Evolutionary conservation across 2,113 vertebrate species (phyloP), one percentile per base, ranked within the genome.

Genomic region (Camelus bactrianus): DNA sequence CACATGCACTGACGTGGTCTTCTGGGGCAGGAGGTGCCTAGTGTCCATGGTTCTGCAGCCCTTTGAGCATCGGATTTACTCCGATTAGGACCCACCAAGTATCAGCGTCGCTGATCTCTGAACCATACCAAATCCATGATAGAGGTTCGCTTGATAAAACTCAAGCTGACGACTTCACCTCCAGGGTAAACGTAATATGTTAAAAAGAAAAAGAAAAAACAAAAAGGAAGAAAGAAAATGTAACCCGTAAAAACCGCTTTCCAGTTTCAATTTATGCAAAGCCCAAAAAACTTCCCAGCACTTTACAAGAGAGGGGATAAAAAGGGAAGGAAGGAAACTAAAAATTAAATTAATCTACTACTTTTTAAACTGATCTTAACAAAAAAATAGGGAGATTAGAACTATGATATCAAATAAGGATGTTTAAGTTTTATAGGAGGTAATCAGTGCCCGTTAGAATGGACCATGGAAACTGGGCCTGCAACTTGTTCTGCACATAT

Each of bases 291-390:
- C 8, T 42, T 69, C 2, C 8, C 16, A 65, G 65, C 16, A 80
- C 50, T 81, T 92, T 82, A 58, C 32, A 80, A 85, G 42, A 20
- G 6, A 35, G 30, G 46, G 22, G 30, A 10, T 93, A 58, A 62
- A 62, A 86, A 81, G 69, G 48, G 26, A 75, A 54, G 54, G 69
- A 79, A 70, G 62, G 28, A 77, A 72, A 96, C 32, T 38, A 87
- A 91, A 15, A 46, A 75, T 80, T 77, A 96, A 94, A 88, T 65
- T 56, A 48, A 16, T 75, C 58, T 84, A 67, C 20, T 72, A 50
- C 3, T 54, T 38, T 87, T 97, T n/a, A 67, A 92, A 86, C 12
- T 46, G 69, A 60, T 35, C 38, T 93, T 50, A 42, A 42, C 38
- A 26, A 11, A 24, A 58, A 72, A 52, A 30, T 3, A 30, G 17